These are phyloP conservation scores for Pseudorhombus dupliciocellatus DNA, from an alignment of 2,113 vertebrate species.

Conservation along the genomic window DNA sequence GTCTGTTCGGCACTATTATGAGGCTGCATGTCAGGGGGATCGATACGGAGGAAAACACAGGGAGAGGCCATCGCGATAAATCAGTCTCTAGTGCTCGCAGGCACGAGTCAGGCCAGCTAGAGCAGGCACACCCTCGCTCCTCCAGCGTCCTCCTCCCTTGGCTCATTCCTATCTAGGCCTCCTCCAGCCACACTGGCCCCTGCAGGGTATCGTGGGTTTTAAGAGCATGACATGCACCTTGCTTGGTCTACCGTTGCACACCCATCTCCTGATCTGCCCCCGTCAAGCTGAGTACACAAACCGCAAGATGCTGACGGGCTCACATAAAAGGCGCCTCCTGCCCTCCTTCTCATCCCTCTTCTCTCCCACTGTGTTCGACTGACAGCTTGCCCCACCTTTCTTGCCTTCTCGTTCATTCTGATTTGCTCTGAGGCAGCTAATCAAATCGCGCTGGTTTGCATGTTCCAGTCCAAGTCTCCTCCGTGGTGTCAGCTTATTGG, in stretches of 20 bases:
- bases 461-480: not conserved
- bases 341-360: not conserved
- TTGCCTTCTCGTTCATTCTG: not conserved
- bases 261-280: constrained; percentile 19
- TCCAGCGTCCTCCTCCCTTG: constrained; percentile 11
- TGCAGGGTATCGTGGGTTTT: constrained; percentile 12
- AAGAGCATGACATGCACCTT: constrained; percentile 21
- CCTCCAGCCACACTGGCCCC: constrained; percentile 5
- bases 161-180: constrained; percentile 7
- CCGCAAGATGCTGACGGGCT: constrained; percentile 39
- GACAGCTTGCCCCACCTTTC: constrained; percentile 5
- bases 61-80: constrained; percentile 67
- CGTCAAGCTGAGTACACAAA: constrained; percentile 50
- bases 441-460: constrained; percentile 24
- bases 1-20: constrained; percentile 70
- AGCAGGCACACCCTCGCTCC: constrained; percentile 53
- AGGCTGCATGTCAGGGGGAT: constrained; percentile 69
- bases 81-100: constrained; percentile 63
- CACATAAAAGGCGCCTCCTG: constrained; percentile 50
- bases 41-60: constrained; percentile 73
- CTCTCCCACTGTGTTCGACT: constrained; percentile 2
- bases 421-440: not conserved
- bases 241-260: constrained; percentile 43
- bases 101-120: constrained; percentile 63
- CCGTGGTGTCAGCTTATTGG: no score